A percentile compares a stretch with the other conserved stretches of the same genome.
phyloP scores from a whole-genome alignment of 2,113 vertebrate species.

The Macrotis lagotis region DNA sequence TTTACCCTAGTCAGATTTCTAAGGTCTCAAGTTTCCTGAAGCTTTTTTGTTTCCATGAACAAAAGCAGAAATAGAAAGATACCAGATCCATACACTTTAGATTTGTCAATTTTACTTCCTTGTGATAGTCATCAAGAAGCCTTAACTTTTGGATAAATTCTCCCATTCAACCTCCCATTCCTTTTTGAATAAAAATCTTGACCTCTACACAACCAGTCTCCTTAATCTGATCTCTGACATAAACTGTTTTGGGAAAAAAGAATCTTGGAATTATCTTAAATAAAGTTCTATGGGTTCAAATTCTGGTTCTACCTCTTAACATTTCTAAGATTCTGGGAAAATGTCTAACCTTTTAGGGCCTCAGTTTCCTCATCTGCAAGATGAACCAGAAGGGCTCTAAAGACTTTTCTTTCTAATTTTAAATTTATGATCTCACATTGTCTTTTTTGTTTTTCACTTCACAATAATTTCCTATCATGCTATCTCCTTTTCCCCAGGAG shows the following conservation, averaged over 20 bases:
- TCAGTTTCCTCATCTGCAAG: neutral
- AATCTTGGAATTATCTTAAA: neutral
- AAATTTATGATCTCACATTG: neutral
- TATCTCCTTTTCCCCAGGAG: neutral
- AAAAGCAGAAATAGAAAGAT: neutral
- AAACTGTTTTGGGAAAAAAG: neutral
- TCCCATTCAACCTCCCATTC: neutral
- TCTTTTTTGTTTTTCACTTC: neutral
- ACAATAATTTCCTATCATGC: neutral
- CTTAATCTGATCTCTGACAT: neutral
- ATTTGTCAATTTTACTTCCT: constrained; percentile 6
- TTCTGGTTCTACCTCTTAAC: neutral
- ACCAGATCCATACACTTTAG: neutral
- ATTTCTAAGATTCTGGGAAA: neutral
- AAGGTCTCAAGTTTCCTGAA: neutral
- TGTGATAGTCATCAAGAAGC: neutral
- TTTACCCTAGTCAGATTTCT: neutral
- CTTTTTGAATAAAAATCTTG: neutral
- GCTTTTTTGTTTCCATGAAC: neutral
- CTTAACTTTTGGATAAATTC: neutral
- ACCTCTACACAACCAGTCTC: neutral
- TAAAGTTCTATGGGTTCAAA: neutral
- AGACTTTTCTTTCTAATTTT: neutral
- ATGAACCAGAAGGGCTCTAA: neutral
- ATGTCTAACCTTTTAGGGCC: neutral